Conservation (phyloP, 2,888 invertebrate species). For the Drosophila siamana region DNA sequence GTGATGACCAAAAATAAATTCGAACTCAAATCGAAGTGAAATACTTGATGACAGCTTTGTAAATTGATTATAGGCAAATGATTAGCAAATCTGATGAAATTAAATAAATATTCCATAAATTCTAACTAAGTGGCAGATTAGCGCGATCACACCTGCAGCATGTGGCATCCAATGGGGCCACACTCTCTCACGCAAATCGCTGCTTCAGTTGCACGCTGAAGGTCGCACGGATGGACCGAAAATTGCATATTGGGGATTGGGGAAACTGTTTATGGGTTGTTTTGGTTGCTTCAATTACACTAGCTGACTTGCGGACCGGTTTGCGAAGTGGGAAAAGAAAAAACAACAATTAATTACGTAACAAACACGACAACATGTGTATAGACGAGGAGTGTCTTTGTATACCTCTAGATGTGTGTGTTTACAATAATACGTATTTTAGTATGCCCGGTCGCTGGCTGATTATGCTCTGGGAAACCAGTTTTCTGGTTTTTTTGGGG, state of each 20-base stretch:
- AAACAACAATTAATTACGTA: constrained; percentile 67
- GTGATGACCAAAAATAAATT: constrained; percentile 18
- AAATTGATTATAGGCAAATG: constrained; percentile 47
- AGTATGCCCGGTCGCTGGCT: constrained; percentile 57
- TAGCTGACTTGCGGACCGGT: constrained; percentile 35
- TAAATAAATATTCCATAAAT: constrained; percentile 38
- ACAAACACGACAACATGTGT: constrained; percentile 40
- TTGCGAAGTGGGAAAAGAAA: constrained; percentile 45
- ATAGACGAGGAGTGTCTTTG: neutral
- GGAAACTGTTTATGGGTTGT: neutral
- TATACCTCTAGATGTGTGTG: constrained; percentile 1
- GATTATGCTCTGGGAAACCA: constrained; percentile 41
- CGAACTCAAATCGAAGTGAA: constrained; percentile 1
- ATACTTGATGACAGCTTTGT: constrained; percentile 39
- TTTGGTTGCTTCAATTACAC: constrained; percentile 46
- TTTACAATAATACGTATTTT: constrained; percentile 26
- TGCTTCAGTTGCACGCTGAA: constrained; percentile 20
- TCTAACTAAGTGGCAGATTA: neutral
- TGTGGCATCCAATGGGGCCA: no score
- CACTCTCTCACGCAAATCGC: no score
- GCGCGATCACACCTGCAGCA: constrained; percentile 4
- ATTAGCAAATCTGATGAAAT: constrained; percentile 43
- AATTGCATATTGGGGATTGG: constrained; percentile 12
- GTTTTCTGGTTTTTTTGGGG: constrained; percentile 46
- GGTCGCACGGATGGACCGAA: constrained; percentile 31